Percentiles rank a stretch among this genome's conserved stretches.
phyloP scores from a whole-genome alignment of 2,888 invertebrate species.

The Sericinus montela region DNA sequence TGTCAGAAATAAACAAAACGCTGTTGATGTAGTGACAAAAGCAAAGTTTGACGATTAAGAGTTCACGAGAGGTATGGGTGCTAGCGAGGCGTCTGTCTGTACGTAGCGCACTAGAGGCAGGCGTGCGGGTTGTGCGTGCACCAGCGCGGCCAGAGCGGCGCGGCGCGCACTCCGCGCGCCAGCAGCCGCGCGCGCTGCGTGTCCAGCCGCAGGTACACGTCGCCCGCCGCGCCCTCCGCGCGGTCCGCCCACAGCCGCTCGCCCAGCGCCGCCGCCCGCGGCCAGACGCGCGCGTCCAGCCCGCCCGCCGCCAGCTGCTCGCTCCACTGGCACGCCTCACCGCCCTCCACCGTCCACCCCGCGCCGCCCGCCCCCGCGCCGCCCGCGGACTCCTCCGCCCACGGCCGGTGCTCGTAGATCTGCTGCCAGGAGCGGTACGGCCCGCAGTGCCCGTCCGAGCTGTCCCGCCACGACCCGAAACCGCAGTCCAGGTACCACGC shows the following conservation, averaged over 20 bases:
- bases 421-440: conserved; percentile 94
- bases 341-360: conserved; percentile 83
- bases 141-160: conserved; percentile 88
- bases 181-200: conserved; percentile 83
- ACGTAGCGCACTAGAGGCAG: conserved; percentile 72
- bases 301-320: conserved; percentile 88
- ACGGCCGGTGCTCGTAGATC: conserved; percentile 90
- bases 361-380: conserved; percentile 26
- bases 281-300: conserved; percentile 90
- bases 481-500: conserved; percentile 95
- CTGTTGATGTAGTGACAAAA: no score
- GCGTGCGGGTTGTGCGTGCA: conserved; percentile 87
- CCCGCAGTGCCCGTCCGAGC: conserved; percentile 91
- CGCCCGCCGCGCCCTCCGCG: conserved; percentile 71
- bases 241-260: conserved; percentile 88
- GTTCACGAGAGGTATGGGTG: not conserved
- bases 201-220: conserved; percentile 84
- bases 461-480: conserved; percentile 91
- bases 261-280: conserved; percentile 88
- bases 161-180: conserved; percentile 81
- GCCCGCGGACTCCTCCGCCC: conserved; percentile 77
- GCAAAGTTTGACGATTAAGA: no score
- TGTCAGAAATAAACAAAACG: no score
- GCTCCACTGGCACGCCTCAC: conserved; percentile 91
- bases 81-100: not conserved